Evolutionary conservation across 53 echinoderm and acorn worm genomes (phyloP), one percentile per base, ranked within the genome.

Genomic region (Stichopus horrens): DNA sequence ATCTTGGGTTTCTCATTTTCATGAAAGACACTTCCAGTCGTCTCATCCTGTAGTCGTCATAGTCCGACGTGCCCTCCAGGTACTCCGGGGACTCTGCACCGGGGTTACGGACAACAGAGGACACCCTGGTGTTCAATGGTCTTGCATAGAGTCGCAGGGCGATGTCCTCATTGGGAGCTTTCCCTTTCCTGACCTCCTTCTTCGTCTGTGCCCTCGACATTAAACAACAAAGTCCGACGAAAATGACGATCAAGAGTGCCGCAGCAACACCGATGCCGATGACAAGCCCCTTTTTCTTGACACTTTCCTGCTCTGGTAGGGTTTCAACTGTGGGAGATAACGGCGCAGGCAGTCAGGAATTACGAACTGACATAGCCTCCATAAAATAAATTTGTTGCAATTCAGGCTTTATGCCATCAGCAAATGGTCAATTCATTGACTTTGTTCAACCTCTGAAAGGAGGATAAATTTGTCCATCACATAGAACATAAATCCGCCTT

Each of bases 1-100:
- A 7, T 79, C 55, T 7, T 52, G 55, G 52, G 53, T 16, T 52
- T 5, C 79, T 53, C 79, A 79, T 79, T 53, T 55, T 79, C 79
- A 79, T 16, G 19, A 79, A 79, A 54, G 79, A 54, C 55, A 19
- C 19, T 11, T 79, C 54, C 0, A 79, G 18, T 53, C 55, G 51
- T 9, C 79, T 51, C 79, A 79, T 79, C 5, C 79, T 23, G 10
- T 52, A 79, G n/a, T 79, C 79, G n/a, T 79, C 79, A 52, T 79
- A 79, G 55, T 79, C 56, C 8, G 14, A 13, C 4, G 10, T 10
- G 16, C 11, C 10, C 8, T 16, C 63, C 0, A 9, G 63, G 11
- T 63, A 13, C 16, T 13, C 11, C 11, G 10, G 63, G 4, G 11
- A 13, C 11, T 10, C 16, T 13, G 63, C 63, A 16, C 10, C 11